Conservation (phyloP, 1,140 invertebrate genomes). For the Leptinotarsa undecemlineata region DNA sequence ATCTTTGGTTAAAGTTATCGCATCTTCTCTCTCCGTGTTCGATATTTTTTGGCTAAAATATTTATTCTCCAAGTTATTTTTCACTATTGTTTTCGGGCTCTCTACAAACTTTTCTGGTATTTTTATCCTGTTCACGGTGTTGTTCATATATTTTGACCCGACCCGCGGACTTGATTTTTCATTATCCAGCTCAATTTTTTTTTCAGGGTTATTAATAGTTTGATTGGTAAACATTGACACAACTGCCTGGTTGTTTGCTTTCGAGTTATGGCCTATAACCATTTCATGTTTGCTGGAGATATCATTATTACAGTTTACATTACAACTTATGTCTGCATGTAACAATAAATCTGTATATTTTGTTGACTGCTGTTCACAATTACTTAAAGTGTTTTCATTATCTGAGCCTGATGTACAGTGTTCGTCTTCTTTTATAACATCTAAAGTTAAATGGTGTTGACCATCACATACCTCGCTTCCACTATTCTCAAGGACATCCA, state of each 20-base stretch:
- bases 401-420: background rate
- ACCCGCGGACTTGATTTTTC: background rate
- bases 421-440: background rate
- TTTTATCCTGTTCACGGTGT: slow-evolving; percentile 16
- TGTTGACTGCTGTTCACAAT: background rate
- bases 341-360: background rate
- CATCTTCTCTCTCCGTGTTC: slow-evolving; percentile 26
- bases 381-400: background rate
- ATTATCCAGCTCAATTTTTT: slow-evolving; percentile 1
- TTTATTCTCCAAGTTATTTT: slow-evolving; percentile 23
- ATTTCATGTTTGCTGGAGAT: slow-evolving; percentile 22
- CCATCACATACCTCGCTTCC: no score
- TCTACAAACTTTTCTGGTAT: slow-evolving; percentile 12
- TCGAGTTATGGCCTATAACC: background rate
- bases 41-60: slow-evolving; percentile 24
- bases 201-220: background rate
- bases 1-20: slow-evolving; percentile 3
- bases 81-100: background rate
- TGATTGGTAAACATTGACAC: slow-evolving; percentile 7
- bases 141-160: background rate
- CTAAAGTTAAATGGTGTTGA: background rate
- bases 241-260: background rate
- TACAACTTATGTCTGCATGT: background rate
- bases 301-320: slow-evolving; percentile 16
- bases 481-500: no score